Percentiles rank a stretch among this genome's conserved stretches.
phyloP scores from a whole-genome alignment of 2,113 vertebrate species.

The Phyllostomus hastatus region DNA sequence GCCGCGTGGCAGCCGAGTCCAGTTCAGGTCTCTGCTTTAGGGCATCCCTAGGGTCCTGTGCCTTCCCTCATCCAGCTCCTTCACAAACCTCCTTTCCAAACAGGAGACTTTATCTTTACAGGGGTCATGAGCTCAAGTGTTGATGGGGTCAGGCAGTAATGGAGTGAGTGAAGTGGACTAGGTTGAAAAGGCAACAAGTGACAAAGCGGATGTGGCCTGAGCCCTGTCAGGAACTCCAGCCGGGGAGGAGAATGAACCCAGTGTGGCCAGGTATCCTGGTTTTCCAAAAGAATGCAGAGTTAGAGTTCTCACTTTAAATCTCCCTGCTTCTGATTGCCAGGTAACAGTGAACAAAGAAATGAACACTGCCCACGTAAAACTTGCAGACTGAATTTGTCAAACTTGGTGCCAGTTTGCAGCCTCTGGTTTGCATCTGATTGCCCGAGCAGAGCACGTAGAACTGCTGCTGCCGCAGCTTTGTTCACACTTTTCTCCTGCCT shows the following conservation, averaged over 20 bases:
- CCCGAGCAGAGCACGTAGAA: neutral
- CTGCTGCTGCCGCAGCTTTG: neutral
- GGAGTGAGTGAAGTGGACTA: neutral
- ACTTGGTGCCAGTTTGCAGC: neutral
- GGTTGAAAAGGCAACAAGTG: neutral
- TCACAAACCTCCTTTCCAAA: neutral
- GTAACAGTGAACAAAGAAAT: neutral
- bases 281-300: neutral
- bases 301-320: constrained; percentile 5
- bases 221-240: neutral
- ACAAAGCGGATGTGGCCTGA: no score
- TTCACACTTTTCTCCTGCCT: neutral
- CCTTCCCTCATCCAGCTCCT: neutral
- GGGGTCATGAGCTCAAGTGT: neutral
- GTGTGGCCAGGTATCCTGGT: neutral
- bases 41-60: neutral
- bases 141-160: neutral
- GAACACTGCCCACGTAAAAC: neutral
- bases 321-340: neutral
- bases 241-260: neutral
- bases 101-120: neutral
- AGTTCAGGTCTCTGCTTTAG: neutral
- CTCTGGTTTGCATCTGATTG: neutral
- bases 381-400: neutral
- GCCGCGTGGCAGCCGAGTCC: neutral